phyloP scores from a whole-genome alignment of 2,888 invertebrate species.

The Drosophila birchii region DNA sequence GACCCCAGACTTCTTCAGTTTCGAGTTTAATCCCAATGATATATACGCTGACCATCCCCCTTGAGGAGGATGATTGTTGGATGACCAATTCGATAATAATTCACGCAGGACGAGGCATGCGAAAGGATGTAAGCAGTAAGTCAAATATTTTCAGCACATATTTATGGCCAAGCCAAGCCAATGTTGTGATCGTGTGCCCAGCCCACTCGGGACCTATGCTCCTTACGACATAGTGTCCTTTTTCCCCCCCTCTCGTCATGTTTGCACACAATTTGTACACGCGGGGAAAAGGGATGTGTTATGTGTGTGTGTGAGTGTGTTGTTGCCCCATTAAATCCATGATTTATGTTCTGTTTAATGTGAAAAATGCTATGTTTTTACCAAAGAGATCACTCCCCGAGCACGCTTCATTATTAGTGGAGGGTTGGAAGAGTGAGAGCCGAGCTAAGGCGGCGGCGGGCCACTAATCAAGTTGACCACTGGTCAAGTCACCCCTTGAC shows the following conservation, averaged over 20 bases:
- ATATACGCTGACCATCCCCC: constrained; percentile 29
- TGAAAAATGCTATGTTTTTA: constrained; percentile 82
- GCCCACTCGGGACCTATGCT: constrained; percentile 63
- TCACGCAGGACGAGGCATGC: constrained; percentile 54
- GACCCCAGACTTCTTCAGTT: not conserved
- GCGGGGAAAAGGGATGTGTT: constrained; percentile 39
- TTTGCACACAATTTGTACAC: constrained; percentile 55
- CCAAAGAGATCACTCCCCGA: constrained; percentile 83
- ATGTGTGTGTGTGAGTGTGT: constrained; percentile 19
- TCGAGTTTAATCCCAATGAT: constrained; percentile 36
- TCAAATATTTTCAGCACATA: constrained; percentile 78
- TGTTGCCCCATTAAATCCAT: constrained; percentile 74
- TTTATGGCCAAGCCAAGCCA: constrained; percentile 57
- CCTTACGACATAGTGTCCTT: constrained; percentile 16
- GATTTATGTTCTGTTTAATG: constrained; percentile 84
- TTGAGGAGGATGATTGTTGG: not conserved
- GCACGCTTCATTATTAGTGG: constrained; percentile 54
- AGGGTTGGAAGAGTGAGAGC: constrained; percentile 6
- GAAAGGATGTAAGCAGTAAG: constrained; percentile 70
- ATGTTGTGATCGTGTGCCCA: constrained; percentile 82
- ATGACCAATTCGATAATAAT: constrained; percentile 70
- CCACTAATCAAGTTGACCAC: constrained; percentile 82
- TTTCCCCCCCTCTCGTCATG: not conserved
- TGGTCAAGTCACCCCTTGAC: constrained; percentile 65
- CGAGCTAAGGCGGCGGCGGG: not conserved